Evolutionary conservation across 1,140 invertebrate genomes (phyloP), one percentile per base, ranked within the genome.

Genomic region (Hydropsyche tenuis): DNA sequence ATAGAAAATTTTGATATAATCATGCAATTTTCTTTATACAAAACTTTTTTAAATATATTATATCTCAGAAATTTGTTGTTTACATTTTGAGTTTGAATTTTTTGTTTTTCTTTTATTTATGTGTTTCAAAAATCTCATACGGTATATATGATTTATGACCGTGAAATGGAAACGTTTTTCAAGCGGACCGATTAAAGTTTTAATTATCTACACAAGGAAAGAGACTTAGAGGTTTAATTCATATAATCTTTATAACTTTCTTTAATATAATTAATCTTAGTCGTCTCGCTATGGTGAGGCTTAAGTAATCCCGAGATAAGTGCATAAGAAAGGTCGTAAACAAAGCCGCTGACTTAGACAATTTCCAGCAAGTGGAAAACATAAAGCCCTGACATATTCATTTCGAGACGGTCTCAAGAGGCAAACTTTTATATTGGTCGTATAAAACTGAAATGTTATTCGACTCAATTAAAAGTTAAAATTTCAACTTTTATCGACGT

Each of bases 321-420:
- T 53, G 16, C 20, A 53, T 53, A 53, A 53, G 48, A 53, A 53
- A 53, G 48, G 48, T 53, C 48, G 48, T 53, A 53, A 53, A 53
- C 48, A 53, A 53, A 53, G 20, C 48, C 48, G 48, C 48, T 53
- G 48, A 53, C 48, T 53, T 18, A 20, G 48, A 53, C 16, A 53
- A 53, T 53, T 53, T 20, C 48, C 16, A 53, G 48, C 48, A 20
- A 53, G 48, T 18, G 48, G 9, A 53, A 53, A 53, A 53, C 48
- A 53, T 18, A 53, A 53, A 53, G 48, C 18, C 48, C 20, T 53
- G 48, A 53, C 48, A 53, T 53, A 53, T 53, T 53, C 48, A 18
- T 53, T 53, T 18, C 16, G 18, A 18, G 16, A 16, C 5, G 16
- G 6, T 53, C 48, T 18, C 48, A 4, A 37, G 30, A 9, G 30